A percentile compares a stretch with the other conserved stretches of the same genome.
Conservation (phyloP, 2,888 invertebrate genomes). For the Linnaemya vulpina region DNA sequence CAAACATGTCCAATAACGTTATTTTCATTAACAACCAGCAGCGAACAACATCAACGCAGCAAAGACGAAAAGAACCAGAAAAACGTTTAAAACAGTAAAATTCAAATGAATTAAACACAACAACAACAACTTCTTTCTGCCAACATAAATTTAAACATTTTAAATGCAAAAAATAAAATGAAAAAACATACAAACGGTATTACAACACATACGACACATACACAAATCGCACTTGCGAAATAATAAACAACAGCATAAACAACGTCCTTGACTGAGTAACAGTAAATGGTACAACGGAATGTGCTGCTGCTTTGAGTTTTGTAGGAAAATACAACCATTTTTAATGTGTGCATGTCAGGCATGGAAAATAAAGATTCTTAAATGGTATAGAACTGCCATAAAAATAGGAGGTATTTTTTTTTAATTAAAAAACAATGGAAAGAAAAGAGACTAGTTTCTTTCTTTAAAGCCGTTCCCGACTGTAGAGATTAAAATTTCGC, state of each 20-base stretch:
- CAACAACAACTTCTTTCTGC: conserved; percentile 26
- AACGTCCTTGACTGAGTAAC: conserved; percentile 65
- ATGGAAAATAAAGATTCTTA: background rate
- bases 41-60: conserved; percentile 12
- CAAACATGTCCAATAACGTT: conserved; percentile 18
- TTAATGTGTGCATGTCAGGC: background rate
- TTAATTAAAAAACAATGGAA: no score
- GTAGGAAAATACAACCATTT: background rate
- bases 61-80: conserved; percentile 18
- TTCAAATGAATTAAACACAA: conserved; percentile 37
- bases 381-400: background rate
- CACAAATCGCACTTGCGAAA: conserved; percentile 14
- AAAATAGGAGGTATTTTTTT: background rate
- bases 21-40: conserved; percentile 35
- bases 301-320: conserved; percentile 8
- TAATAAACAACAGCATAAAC: conserved; percentile 40
- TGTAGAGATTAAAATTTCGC: no score
- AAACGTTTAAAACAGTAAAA: conserved; percentile 32
- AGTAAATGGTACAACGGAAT: conserved; percentile 35
- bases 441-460: no score
- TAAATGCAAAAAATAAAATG: background rate
- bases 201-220: background rate
- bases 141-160: conserved; percentile 43
- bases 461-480: no score
- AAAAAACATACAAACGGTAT: conserved; percentile 2